phyloP scores from a whole-genome alignment of 1,140 invertebrate species.

The Luehdorfia chinensis region DNA sequence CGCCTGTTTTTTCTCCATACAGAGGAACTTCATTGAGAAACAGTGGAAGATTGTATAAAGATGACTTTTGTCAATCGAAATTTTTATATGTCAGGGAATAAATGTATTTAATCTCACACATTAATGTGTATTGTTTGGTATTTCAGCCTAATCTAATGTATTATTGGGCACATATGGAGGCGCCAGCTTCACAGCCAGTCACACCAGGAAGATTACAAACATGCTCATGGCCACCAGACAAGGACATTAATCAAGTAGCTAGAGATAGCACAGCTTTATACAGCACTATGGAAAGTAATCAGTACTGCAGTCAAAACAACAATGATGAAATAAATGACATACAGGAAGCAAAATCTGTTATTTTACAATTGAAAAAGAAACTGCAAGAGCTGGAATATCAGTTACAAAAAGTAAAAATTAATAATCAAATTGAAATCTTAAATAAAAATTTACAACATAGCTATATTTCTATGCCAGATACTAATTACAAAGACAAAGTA shows the following conservation, averaged over 20 bases:
- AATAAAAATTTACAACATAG: constrained; percentile 74
- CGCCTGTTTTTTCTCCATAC: no score
- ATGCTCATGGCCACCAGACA: constrained; percentile 65
- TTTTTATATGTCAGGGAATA: no score
- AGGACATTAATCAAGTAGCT: constrained; percentile 29
- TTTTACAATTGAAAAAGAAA: constrained; percentile 62
- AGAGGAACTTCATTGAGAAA: no score
- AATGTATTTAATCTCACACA: no score
- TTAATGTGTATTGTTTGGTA: no score
- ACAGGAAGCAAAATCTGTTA: constrained; percentile 60
- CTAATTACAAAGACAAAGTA: constrained; percentile 34
- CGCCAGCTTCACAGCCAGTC: constrained; percentile 79
- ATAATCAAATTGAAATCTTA: constrained; percentile 73
- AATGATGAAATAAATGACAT: constrained; percentile 62
- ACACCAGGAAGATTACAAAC: constrained; percentile 81
- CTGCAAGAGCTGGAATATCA: constrained; percentile 74
- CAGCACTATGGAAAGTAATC: constrained; percentile 28
- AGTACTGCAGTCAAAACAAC: constrained; percentile 43
- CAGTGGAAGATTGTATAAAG: no score
- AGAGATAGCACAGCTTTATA: constrained; percentile 25
- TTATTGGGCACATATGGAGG: constrained; percentile 90
- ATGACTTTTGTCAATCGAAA: no score
- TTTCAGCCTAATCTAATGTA: constrained; percentile 92
- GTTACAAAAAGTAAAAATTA: constrained; percentile 76
- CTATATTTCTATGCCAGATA: constrained; percentile 62